Conservation (phyloP, 2,888 invertebrate genomes). For the Philaethria dido region DNA sequence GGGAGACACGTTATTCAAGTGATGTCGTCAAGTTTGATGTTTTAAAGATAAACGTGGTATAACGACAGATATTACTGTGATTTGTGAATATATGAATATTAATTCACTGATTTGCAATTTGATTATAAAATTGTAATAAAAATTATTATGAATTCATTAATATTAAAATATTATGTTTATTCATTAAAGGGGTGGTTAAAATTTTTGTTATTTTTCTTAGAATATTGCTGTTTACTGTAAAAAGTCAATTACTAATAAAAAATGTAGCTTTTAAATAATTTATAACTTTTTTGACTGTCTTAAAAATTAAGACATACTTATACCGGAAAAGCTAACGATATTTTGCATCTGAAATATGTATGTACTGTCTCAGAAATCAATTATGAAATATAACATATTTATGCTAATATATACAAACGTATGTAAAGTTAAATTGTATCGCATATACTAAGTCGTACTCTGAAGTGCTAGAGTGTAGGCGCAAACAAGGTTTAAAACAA, state of each 20-base stretch:
- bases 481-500: constrained; percentile 38
- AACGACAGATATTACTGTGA: not conserved
- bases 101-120: constrained; percentile 1
- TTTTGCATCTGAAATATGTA: too few relatives aligned
- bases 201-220: not conserved
- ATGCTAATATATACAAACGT: not conserved
- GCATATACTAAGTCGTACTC: constrained; percentile 1
- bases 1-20: constrained; percentile 56
- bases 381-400: too few relatives aligned
- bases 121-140: not conserved
- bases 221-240: too few relatives aligned
- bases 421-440: not conserved
- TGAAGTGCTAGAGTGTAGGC: constrained; percentile 24
- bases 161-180: constrained; percentile 2
- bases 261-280: too few relatives aligned
- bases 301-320: too few relatives aligned
- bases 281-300: too few relatives aligned
- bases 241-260: too few relatives aligned
- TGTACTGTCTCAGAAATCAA: too few relatives aligned
- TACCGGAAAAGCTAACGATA: too few relatives aligned
- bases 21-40: constrained; percentile 36
- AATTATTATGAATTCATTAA: not conserved
- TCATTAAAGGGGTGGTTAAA: not conserved
- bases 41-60: not conserved
- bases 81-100: constrained; percentile 8